These are phyloP conservation scores for Peromyscus leucopus DNA, from an alignment of 2,113 vertebrate genomes.

Conservation along the genomic window DNA sequence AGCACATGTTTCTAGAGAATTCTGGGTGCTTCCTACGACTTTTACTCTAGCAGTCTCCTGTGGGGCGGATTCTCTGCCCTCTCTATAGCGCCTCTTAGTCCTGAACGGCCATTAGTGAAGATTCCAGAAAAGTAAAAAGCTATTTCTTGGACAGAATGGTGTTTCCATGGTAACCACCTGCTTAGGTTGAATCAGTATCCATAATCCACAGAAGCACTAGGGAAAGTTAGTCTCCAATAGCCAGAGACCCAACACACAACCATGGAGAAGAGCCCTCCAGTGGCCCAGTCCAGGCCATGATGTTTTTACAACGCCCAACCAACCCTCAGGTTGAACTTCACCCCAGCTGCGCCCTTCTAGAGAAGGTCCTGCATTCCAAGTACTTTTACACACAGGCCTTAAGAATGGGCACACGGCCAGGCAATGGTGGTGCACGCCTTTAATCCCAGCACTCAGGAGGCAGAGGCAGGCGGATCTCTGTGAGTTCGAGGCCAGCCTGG, in stretches of 20 bases:
- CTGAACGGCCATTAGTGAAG: neutral
- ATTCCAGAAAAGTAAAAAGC: neutral
- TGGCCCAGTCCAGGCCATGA: neutral
- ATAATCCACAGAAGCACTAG: neutral
- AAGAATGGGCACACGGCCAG: neutral
- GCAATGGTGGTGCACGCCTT: too few species aligned
- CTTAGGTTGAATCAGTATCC: neutral
- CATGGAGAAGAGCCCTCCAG: neutral
- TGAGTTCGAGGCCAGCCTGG: neutral
- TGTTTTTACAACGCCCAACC: neutral
- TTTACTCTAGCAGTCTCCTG: neutral
- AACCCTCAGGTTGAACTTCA: neutral
- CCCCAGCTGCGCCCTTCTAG: neutral
- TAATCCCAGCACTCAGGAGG: neutral
- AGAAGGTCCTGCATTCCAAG: neutral
- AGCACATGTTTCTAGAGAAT: neutral
- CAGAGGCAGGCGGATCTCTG: neutral
- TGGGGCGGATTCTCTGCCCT: neutral
- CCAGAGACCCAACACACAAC: neutral
- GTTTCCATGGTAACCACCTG: neutral
- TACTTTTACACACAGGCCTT: neutral
- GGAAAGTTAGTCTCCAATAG: neutral
- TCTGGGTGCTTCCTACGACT: neutral
- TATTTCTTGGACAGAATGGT: neutral
- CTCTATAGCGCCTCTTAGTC: neutral